Evolutionary conservation across 2,113 vertebrate genomes (phyloP), one percentile per base, ranked within the genome.

Genomic region (Anser cygnoides): DNA sequence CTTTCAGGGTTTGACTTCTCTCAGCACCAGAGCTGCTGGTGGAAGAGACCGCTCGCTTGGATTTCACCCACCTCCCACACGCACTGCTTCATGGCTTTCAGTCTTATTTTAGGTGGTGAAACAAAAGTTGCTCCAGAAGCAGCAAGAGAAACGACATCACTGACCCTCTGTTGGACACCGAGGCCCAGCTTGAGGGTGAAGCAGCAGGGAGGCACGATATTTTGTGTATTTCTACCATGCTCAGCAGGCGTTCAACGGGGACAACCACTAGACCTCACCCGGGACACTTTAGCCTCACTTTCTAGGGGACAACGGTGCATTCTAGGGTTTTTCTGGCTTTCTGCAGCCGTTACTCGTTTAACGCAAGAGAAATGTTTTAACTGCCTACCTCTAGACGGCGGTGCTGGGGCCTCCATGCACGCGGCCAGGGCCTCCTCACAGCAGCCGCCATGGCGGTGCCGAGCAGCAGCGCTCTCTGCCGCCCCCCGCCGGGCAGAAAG

Each of bases 401-500:
- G 68, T 8, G 8, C 9, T 13, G 10, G 15, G 2, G 20, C 35
- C 5, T 1, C 4, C 5, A 6, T 0, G 10, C 83, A 10, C 26
- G 22, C 6, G 15, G 1, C 21, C 20, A 49, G 20, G 20, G 16
- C 41, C 1, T 29, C 59, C 35, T 35, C 23, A 20, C n/a, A 35
- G 59, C 23, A 13, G 50, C 13, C 12, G 63, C 49, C 55, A 16
- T 23, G 57, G 33, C 33, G 3, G 44, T 15, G 13, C 37, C 10
- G 62, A 25, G 3, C 7, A 5, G 26, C 46, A 20, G 41, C 26
- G 17, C 74, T 28, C 82, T 23, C 59, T 13, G 44, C 33, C 14
- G 21, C 52, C 43, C 1, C 22, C 17, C 21, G 3, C 41, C 9
- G 12, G 39, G 41, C 1, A 3, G 31, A 49, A 57, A 11, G 76